Percentiles rank a stretch among this genome's conserved stretches.
Evolutionary conservation across 35 echinoderm and acorn worm species (phyloP).

Genomic region (Lytechinus pictus): DNA sequence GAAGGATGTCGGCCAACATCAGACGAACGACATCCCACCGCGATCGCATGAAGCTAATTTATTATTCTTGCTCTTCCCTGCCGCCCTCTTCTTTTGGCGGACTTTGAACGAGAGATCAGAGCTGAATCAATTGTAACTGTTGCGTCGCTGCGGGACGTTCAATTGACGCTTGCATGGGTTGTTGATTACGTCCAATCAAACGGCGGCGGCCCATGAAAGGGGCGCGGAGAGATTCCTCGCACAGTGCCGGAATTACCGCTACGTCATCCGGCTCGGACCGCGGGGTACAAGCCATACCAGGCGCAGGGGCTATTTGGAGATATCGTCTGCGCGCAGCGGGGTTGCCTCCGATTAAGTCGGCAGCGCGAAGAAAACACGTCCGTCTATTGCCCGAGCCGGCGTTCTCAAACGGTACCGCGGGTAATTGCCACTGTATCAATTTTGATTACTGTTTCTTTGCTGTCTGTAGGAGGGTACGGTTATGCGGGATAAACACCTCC

Average conservation of each 20-base stretch:
- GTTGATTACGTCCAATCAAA: constrained; percentile 44
- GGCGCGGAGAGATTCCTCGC: not conserved
- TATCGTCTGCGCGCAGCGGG: constrained; percentile 39
- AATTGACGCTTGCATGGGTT: constrained; percentile 33
- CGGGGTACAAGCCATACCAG: constrained; percentile 19
- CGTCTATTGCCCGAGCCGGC: constrained; percentile 41
- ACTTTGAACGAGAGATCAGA: constrained; percentile 16
- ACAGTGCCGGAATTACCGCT: constrained; percentile 39
- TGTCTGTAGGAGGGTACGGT: constrained; percentile 1
- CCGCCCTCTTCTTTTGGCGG: not conserved
- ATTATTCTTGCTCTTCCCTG: constrained; percentile 33
- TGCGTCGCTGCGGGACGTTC: constrained; percentile 26
- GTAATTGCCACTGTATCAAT: constrained; percentile 49
- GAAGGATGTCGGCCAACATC: constrained; percentile 1
- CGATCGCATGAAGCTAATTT: constrained; percentile 42
- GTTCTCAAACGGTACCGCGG: constrained; percentile 31
- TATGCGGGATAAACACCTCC: constrained; percentile 22
- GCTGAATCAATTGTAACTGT: constrained; percentile 46
- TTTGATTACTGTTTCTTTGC: constrained; percentile 31
- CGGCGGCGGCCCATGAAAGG: constrained; percentile 18
- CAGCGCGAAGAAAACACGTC: constrained; percentile 44
- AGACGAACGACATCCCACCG: not conserved
- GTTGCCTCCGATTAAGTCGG: constrained; percentile 34
- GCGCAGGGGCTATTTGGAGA: constrained; percentile 28
- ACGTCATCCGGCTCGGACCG: constrained; percentile 8